Conservation (phyloP, 2,113 vertebrate genomes). For the Crocuta crocuta region DNA sequence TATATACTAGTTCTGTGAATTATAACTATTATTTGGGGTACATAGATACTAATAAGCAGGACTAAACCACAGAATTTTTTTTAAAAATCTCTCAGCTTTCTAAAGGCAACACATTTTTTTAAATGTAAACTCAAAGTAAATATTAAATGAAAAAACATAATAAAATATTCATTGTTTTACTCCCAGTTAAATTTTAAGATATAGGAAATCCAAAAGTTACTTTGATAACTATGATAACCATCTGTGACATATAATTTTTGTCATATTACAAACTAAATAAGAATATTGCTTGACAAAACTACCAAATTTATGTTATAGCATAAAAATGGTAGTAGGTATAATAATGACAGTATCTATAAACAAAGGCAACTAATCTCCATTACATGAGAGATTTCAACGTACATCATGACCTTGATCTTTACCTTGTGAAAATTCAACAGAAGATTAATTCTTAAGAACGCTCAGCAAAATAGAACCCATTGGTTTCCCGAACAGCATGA, state of each 20-base stretch:
- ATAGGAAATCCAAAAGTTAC: not conserved
- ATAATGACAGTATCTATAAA: not conserved
- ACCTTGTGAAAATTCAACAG: conserved; percentile 1
- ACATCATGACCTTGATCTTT: not conserved
- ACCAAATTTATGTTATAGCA: not conserved
- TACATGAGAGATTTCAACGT: conserved; percentile 5
- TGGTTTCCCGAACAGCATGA: not conserved
- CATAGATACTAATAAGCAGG: not conserved
- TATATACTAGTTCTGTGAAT: not conserved
- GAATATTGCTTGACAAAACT: not conserved
- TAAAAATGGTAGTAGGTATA: not conserved
- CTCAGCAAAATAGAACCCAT: not conserved
- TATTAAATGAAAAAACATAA: not conserved
- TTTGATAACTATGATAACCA: not conserved
- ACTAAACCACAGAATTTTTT: not conserved
- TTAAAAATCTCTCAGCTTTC: not conserved
- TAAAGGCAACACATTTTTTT: not conserved
- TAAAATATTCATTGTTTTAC: not conserved
- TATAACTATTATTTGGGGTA: not conserved
- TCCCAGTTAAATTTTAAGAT: not conserved
- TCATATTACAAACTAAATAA: not conserved
- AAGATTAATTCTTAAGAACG: conserved; percentile 34
- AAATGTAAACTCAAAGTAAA: not conserved
- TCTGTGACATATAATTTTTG: not conserved
- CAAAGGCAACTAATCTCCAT: not conserved